A percentile compares a stretch with the other conserved stretches of the same genome.
These are phyloP conservation scores for Protonibea diacanthus DNA, from an alignment of 2,797 vertebrate genomes.

Conservation along the genomic window DNA sequence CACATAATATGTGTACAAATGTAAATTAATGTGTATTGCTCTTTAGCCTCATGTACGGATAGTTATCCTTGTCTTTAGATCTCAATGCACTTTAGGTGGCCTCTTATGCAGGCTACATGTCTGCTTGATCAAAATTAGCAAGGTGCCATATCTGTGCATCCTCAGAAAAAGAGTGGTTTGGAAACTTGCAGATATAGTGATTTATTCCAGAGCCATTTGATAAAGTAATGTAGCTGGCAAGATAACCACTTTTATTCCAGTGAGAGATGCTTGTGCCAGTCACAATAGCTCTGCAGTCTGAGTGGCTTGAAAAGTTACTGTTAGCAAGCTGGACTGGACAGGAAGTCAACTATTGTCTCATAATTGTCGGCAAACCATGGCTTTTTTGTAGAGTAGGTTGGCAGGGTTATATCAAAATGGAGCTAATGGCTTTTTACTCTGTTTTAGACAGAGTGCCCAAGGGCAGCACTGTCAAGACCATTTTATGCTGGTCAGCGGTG, in stretches of 20 bases:
- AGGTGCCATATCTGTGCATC: accelerated
- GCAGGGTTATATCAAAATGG: not conserved
- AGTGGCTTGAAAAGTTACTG: no score
- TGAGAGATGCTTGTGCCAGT: not conserved
- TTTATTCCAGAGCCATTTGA: not conserved
- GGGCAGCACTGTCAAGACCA: not conserved
- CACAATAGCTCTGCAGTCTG: not conserved
- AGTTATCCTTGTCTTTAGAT: not conserved
- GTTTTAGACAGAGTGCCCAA: not conserved
- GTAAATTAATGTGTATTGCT: not conserved
- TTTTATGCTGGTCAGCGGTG: not conserved
- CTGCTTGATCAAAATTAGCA: not conserved
- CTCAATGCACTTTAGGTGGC: not conserved
- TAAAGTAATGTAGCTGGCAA: no score
- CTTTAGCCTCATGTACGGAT: not conserved
- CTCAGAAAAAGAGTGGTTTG: not conserved
- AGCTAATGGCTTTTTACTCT: not conserved
- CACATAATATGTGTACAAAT: not conserved
- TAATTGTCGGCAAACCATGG: no score
- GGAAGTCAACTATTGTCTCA: not conserved
- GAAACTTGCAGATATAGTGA: not conserved
- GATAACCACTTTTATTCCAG: no score
- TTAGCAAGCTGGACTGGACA: not conserved
- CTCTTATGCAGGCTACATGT: not conserved
- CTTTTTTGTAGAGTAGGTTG: not conserved